phyloP scores from a whole-genome alignment of 2,797 vertebrate species.

The Poecile montanus region DNA sequence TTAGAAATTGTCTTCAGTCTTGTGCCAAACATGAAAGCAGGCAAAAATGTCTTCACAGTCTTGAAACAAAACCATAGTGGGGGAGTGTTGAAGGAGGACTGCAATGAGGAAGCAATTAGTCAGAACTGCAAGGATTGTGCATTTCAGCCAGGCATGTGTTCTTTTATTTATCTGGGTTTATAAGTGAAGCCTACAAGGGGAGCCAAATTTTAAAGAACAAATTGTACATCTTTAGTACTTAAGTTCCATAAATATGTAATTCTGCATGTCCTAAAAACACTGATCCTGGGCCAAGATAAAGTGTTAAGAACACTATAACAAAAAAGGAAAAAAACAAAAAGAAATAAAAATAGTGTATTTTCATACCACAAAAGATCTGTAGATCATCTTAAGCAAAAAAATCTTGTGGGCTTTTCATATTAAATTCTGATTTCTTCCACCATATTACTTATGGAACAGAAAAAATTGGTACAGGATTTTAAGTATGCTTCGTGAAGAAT shows the following conservation, averaged over 20 bases:
- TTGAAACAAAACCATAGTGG: conserved; percentile 8
- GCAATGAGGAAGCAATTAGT: conserved; percentile 3
- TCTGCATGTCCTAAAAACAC: conserved; percentile 28
- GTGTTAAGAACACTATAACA: background rate
- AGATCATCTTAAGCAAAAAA: background rate
- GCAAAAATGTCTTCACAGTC: conserved; percentile 31
- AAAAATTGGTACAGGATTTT: background rate
- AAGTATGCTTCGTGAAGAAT: background rate
- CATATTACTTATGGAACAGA: background rate
- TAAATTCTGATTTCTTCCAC: background rate
- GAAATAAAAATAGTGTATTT: background rate
- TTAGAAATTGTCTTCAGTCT: background rate
- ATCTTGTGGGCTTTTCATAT: background rate
- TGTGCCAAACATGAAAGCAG: background rate
- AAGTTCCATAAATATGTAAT: conserved; percentile 41
- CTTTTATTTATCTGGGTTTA: conserved; percentile 17
- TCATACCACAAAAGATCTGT: background rate
- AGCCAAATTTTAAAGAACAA: conserved; percentile 55
- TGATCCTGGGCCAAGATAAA: background rate
- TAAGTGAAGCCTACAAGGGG: background rate
- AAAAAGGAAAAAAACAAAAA: background rate
- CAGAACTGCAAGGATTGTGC: conserved; percentile 3
- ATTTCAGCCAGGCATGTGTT: conserved; percentile 28
- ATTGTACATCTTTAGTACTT: conserved; percentile 33
- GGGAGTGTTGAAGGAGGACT: background rate